Evolutionary conservation across 2,113 vertebrate genomes (phyloP), one percentile per base, ranked within the genome.

Genomic region (Oryzias woworae): DNA sequence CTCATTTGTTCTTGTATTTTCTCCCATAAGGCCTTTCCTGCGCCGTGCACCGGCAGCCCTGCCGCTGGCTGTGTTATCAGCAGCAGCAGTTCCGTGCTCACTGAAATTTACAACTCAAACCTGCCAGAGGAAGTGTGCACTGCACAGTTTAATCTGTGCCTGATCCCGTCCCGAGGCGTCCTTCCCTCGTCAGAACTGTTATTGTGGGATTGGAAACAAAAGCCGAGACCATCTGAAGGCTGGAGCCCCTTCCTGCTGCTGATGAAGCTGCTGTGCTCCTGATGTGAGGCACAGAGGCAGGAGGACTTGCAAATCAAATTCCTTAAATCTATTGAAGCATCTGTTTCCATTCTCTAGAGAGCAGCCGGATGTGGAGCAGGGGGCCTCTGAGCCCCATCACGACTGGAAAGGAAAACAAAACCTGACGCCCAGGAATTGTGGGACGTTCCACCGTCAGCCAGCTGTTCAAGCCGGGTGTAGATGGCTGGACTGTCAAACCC

Each of bases 241-340:
- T 2, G 18, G 24, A 18, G 65, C 62, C 65, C 66, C 50, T 69
- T 81, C 81, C 81, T 82, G 79, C 78, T 85, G 78, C 82, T 77
- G 80, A 81, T 65, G 64, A 48, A 70, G 69, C 42, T 53, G 62
- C 56, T 54, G 53, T 77, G 69, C 76, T 81, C 62, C 67, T 36
- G 54, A 44, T 69, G 75, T 51, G 55, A 79, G 62, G 59, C 58
- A 13, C 26, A 58, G 64, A 83, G 58, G 71, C 59, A 14, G 48
- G 59, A 68, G 59, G 60, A 81, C 77, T 77, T 80, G 77, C 74
- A 83, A 75, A 83, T 87, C 72, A 82, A 84, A 82, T 80, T 77
- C 69, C 70, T 81, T 72, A 74, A 86, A 88, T 83, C 76, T 79
- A 66, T 57, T 66, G 69, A 80, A 80, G 76, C 86, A 84, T 89